Evolutionary conservation across 2,113 vertebrate species (phyloP), one percentile per base, ranked within the genome.

Genomic region (Sigmodon hispidus): DNA sequence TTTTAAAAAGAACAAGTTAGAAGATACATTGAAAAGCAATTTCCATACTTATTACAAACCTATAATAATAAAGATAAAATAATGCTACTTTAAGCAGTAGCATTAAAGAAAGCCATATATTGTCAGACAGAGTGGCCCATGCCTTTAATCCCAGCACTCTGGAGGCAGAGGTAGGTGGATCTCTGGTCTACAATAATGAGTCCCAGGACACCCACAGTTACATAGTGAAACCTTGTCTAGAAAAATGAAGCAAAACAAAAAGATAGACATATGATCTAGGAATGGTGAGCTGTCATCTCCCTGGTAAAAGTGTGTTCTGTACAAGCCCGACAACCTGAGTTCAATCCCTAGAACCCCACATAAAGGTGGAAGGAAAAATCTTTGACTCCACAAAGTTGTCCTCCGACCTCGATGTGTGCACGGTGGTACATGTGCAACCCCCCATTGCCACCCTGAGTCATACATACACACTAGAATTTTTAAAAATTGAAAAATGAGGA

Each of bases 81-180:
- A 55, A 43, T 61, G 7, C 16, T n/a, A 70, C n/a, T n/a, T n/a
- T n/a, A n/a, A n/a, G 63, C 63, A 40, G 40, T 65, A 65, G 83
- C 43, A 48, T 45, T 34, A 48, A 48, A 69, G 63, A 50, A 2
- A 86, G 63, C 24, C 31, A 36, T 36, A 48, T 34, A 26, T 15
- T 57, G 52, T 11, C 17, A 19, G 52, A 4, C 1, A 7, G 13
- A 3, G 52, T 1, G 21, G 6, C 5, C 5, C 9, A 57, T 1
- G 10, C 52, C 77, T 80, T 80, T 80, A 57, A n/a, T 57, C 52
- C 77, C 52, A 57, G 77, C 21, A 40, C 77, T 57, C 12, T 2
- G 77, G 21, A 4, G 21, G 77, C 52, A 80, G 50, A n/a, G 2
- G 50, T 3, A 80, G 52, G 34, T 13, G 17, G 9, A 24, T 57